These are phyloP conservation scores for Eueides isabella DNA, from an alignment of 1,140 invertebrate species.

Conservation along the genomic window DNA sequence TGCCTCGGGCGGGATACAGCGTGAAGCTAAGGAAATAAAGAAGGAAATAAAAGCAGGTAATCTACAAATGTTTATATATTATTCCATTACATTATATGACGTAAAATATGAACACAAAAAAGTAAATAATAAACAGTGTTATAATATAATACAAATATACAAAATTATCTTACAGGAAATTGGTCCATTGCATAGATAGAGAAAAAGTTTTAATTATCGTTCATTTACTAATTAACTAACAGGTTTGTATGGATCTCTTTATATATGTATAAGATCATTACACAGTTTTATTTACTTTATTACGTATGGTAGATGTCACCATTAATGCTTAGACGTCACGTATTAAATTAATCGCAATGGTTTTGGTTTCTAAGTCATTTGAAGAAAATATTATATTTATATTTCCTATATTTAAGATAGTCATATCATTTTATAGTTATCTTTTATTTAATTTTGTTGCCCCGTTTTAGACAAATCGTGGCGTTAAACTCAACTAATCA, in stretches of 20 bases:
- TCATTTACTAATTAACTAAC: constrained; percentile 41
- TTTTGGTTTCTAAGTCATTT: neutral
- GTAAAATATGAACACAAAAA: neutral
- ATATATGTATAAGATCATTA: constrained; percentile 37
- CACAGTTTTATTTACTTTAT: constrained; percentile 19
- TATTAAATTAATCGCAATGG: neutral
- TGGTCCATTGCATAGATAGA: constrained; percentile 5
- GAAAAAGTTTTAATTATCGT: constrained; percentile 41
- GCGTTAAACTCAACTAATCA: too few species aligned
- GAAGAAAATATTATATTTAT: too few species aligned
- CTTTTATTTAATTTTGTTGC: too few species aligned
- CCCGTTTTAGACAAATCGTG: too few species aligned
- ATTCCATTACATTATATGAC: too few species aligned
- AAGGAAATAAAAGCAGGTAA: too few species aligned
- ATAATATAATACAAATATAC: neutral
- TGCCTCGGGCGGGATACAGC: too few species aligned
- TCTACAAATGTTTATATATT: too few species aligned
- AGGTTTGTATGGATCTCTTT: constrained; percentile 30
- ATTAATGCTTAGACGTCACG: neutral
- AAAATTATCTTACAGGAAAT: neutral
- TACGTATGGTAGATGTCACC: too few species aligned
- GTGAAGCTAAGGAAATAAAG: too few species aligned
- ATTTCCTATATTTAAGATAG: too few species aligned
- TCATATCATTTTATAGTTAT: too few species aligned
- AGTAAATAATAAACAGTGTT: neutral